Base-by-base conservation (phyloP, 2,113 vertebrate species). In the Patagioenas fasciata region DNA sequence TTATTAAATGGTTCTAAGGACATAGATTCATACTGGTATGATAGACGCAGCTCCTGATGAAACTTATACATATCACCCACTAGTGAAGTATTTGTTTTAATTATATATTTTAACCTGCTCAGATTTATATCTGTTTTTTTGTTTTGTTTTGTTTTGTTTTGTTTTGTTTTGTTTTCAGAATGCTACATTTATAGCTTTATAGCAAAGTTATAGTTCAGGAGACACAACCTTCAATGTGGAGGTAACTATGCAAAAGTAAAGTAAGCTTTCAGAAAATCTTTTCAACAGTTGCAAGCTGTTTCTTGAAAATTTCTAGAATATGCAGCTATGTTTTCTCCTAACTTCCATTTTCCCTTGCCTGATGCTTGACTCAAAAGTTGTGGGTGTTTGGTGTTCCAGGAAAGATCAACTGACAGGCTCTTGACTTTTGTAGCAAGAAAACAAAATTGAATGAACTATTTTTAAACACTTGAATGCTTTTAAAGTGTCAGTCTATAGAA, bases 401-500 rank as follows among this genome's bases (percentile, higher is more conserved):
- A 94, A 95, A 91, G 72, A 94, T 62, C 87, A 95, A 78, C 62
- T 92, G 83, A 80, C 67, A 88, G 44, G 54, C 16, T 93, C 53
- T 85, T 90, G 85, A 82, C 71, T 95, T 93, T 50, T 47, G 50
- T 25, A 84, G 47, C 69, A 87, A 91, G 73, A 81, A 96, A 95
- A 78, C 32, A 85, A 92, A 91, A 91, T 47, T 42, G 83, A 95
- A 93, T 36, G 4, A 79, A 86, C 47, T 70, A 61, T 87, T 91
- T 87, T 57, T 65, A 84, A 96, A 94, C 32, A 87, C 61, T 47
- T 66, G 47, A 83, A 94, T 71, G 69, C 51, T 93, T 94, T 86
- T 74, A 79, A 85, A 81, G 65, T 87, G 84, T 71, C 61, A 89
- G n/a, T 81, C 51, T 84, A 42, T 71, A 91, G 26, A 6, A 56